Percentiles rank a stretch among this genome's conserved stretches.
Evolutionary conservation across 2,888 invertebrate species (phyloP).

Genomic region (Morinoia aosen): DNA sequence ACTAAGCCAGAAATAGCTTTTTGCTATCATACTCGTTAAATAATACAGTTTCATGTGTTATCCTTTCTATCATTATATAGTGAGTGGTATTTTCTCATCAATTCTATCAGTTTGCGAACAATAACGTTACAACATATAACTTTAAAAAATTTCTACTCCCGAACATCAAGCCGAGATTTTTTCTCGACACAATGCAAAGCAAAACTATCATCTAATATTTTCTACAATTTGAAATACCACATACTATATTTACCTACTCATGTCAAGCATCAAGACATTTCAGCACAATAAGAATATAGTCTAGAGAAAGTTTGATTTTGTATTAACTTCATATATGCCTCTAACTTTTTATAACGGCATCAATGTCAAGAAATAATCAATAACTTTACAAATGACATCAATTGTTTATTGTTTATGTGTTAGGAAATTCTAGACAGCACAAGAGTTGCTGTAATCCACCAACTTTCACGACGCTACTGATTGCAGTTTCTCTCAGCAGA

Average conservation of each 20-base stretch:
- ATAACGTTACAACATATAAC: background rate
- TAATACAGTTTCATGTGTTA: background rate
- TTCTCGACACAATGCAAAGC: background rate
- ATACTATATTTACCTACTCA: background rate
- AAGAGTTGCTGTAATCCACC: background rate
- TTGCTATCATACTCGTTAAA: background rate
- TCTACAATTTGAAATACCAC: background rate
- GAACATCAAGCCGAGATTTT: background rate
- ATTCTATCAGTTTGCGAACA: background rate
- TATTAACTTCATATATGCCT: background rate
- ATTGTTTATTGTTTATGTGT: background rate
- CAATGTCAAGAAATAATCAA: background rate
- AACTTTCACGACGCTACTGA: background rate
- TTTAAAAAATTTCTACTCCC: background rate
- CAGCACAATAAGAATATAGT: background rate
- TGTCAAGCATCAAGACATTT: background rate
- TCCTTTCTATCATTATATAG: background rate
- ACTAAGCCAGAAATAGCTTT: too few species aligned
- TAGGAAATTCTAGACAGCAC: background rate
- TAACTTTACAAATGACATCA: background rate
- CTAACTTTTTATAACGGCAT: background rate
- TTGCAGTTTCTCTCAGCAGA: background rate
- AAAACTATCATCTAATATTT: background rate
- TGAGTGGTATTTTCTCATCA: background rate
- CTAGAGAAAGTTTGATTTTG: background rate